phyloP scores from a whole-genome alignment of 2,888 invertebrate species.

The Andricus curvator region DNA sequence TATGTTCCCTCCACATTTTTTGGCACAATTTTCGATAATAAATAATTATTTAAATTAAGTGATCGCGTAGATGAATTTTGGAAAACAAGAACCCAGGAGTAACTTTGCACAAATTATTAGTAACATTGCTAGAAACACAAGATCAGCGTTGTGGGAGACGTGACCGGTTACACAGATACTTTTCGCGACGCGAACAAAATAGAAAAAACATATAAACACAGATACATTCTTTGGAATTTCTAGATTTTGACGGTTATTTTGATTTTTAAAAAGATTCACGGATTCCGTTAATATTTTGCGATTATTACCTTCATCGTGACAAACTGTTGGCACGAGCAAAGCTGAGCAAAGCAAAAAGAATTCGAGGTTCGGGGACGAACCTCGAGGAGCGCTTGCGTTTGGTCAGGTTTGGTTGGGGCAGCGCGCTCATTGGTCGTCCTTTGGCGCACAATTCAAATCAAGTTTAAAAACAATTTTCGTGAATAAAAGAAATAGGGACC shows the following conservation, averaged over 20 bases:
- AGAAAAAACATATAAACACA: conserved; percentile 10
- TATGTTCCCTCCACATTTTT: conserved; percentile 32
- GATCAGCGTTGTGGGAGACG: neutral
- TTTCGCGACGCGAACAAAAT: conserved; percentile 10
- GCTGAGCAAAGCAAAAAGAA: too few species aligned
- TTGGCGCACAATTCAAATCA: too few species aligned
- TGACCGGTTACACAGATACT: neutral
- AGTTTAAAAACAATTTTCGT: too few species aligned
- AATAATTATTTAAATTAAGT: neutral
- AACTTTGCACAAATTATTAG: neutral
- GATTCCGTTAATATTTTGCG: conserved; percentile 60
- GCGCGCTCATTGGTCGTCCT: too few species aligned
- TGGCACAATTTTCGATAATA: neutral
- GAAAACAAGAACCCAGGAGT: neutral
- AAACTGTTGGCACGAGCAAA: neutral
- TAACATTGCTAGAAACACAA: neutral
- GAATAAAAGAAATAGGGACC: too few species aligned
- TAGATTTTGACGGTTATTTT: neutral
- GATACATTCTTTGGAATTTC: neutral
- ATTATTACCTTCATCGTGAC: conserved; percentile 63
- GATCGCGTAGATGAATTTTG: neutral
- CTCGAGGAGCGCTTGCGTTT: too few species aligned
- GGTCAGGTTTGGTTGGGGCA: too few species aligned
- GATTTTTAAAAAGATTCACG: conserved; percentile 42
- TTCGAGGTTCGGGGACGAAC: too few species aligned